Conservation (phyloP, 2,797 vertebrate genomes). For the Anguilla anguilla region DNA sequence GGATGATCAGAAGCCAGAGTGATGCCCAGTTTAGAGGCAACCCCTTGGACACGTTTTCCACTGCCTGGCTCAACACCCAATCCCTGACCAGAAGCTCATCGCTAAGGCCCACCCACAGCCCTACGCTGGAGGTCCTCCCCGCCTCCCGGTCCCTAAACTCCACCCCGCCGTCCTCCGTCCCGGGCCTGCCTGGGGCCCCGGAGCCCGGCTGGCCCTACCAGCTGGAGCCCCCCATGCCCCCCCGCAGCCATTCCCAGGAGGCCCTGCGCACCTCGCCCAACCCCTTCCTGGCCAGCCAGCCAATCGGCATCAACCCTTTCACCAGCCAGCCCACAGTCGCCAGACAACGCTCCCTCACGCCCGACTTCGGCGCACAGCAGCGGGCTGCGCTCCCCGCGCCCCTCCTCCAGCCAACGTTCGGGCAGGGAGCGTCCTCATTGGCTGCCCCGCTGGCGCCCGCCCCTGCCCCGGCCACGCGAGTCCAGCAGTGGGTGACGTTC, state of each 20-base stretch:
- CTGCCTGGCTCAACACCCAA: constrained; percentile 71
- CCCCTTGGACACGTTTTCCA: constrained; percentile 79
- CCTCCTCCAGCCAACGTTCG: constrained; percentile 56
- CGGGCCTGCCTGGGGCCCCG: constrained; percentile 50
- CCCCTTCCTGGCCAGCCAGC: constrained; percentile 61
- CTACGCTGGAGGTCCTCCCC: constrained; percentile 63
- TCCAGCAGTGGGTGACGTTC: constrained; percentile 91
- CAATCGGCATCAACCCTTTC: constrained; percentile 78
- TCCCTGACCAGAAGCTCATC: constrained; percentile 72
- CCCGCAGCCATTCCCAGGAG: constrained; percentile 79
- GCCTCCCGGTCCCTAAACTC: constrained; percentile 67
- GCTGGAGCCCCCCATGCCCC: constrained; percentile 71
- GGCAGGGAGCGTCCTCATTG: constrained; percentile 43
- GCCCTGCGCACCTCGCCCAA: constrained; percentile 70
- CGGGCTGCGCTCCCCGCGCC: constrained; percentile 40
- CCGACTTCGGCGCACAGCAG: constrained; percentile 61
- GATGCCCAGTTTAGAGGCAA: constrained; percentile 79
- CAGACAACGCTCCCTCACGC: constrained; percentile 65
- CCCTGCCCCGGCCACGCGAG: constrained; percentile 57
- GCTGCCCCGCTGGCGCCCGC: constrained; percentile 55
- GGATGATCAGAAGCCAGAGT: constrained; percentile 69
- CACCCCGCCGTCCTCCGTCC: constrained; percentile 64
- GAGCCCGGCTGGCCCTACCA: constrained; percentile 66
- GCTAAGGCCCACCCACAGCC: constrained; percentile 50
- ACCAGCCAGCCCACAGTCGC: constrained; percentile 62